Evolutionary conservation across 2,113 vertebrate genomes (phyloP), one percentile per base, ranked within the genome.

Genomic region (Potamarius usumacintae): DNA sequence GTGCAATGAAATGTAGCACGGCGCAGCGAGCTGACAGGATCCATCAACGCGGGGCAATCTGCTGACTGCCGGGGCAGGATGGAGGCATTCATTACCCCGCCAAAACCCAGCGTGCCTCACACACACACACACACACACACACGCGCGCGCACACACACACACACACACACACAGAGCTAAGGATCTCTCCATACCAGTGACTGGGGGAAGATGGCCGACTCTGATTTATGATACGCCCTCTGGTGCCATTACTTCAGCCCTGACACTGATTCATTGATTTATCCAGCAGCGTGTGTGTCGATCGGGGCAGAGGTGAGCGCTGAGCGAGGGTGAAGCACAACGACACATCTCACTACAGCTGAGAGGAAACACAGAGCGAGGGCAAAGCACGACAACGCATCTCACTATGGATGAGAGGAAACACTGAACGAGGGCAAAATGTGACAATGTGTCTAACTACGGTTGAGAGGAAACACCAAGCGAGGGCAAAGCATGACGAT

Each of bases 1-100:
- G 98, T 98, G 97, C 97, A 97, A 96, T 98, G 97, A 98, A 98
- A 99, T 99, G 98, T 97, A 96, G 96, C 97, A 96, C 96, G 96
- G 96, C 96, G 96, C 96, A 95, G 67, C 69, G 95, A 95, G 95
- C 96, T 97, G 97, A 98, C 97, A 97, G 96, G 97, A 99, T 99
- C 97, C 97, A 99, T 99, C 97, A 99, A 96, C 95, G 93, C 87
- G 91, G 96, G 97, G 96, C 97, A 97, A 97, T 97, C 96, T 96
- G 97, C 97, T 98, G 97, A 98, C 97, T 98, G 96, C 96, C 96
- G 96, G 96, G 97, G 96, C 96, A 97, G 98, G 97, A 99, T 97
- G 97, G 99, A 98, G 96, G 97, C 97, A 97, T 97, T 97, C 96
- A 98, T 99, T 99, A 99, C 96, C 94, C 96, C 95, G 95, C 96